A percentile compares a stretch with the other conserved stretches of the same genome.
phyloP scores from a whole-genome alignment of 2,797 vertebrate genomes.

The Mormyrus hasselquistii region DNA sequence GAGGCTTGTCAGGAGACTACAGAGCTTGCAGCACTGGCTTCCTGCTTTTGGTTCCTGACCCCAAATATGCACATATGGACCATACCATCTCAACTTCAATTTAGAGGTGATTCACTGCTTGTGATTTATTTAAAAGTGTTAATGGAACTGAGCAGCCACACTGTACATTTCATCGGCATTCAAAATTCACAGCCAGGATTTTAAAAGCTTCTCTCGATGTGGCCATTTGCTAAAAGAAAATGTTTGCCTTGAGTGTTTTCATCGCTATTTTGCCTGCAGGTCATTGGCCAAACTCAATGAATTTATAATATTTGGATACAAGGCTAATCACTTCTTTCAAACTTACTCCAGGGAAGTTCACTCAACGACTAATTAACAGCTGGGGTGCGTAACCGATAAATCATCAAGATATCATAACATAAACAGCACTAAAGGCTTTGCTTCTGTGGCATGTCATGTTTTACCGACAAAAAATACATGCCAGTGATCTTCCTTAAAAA shows the following conservation, averaged over 20 bases:
- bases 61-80: background rate
- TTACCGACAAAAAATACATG: background rate
- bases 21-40: background rate
- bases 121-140: background rate
- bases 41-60: background rate
- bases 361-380: background rate
- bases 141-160: background rate
- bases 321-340: background rate
- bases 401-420: slow-evolving; percentile 8
- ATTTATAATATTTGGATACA: background rate
- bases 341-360: background rate
- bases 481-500: background rate
- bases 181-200: background rate
- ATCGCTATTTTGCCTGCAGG: background rate
- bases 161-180: background rate
- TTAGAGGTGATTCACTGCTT: background rate
- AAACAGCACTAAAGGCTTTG: background rate
- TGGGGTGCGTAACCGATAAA: background rate
- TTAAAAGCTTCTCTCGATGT: background rate
- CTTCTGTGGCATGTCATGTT: background rate
- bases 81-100: background rate
- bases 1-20: background rate
- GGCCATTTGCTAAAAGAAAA: background rate
- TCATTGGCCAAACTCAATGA: background rate
- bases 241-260: background rate